A percentile compares a stretch with the other conserved stretches of the same genome.
These are phyloP conservation scores for Diabrotica balteata DNA, from an alignment of 2,888 invertebrate species.

Conservation along the genomic window DNA sequence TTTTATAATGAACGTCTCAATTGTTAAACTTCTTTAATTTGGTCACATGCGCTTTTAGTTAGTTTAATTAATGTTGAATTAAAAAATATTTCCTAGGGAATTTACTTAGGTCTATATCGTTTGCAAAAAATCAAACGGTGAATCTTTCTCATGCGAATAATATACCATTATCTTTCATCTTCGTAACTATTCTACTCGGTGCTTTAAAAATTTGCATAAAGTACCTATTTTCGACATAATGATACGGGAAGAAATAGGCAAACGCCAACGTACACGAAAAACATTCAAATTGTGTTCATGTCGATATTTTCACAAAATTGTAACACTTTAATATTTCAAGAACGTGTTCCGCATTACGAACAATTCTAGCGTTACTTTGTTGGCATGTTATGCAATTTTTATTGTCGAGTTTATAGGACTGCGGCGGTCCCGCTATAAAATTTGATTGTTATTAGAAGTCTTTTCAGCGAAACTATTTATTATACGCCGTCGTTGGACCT, in stretches of 20 bases:
- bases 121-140: no score
- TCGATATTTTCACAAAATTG: slow-evolving; percentile 18
- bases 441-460: slow-evolving; percentile 33
- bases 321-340: slow-evolving; percentile 19
- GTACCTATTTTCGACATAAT: slow-evolving; percentile 6
- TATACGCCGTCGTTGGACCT: slow-evolving; percentile 11
- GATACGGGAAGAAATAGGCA: neutral
- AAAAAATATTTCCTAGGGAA: no score
- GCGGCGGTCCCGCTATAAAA: slow-evolving; percentile 29
- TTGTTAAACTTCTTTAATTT: no score
- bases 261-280: neutral
- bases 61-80: no score
- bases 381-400: slow-evolving; percentile 31
- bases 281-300: slow-evolving; percentile 16
- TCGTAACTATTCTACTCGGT: no score
- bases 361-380: slow-evolving; percentile 29
- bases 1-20: no score
- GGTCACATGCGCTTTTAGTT: no score
- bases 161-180: no score
- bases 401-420: slow-evolving; percentile 25
- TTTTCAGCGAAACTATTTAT: slow-evolving; percentile 32
- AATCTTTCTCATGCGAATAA: no score
- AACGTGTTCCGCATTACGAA: slow-evolving; percentile 16
- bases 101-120: no score
- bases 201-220: slow-evolving; percentile 6